Percentiles rank a stretch among this genome's conserved stretches.
phyloP scores from a whole-genome alignment of 1,140 invertebrate species.

The Gryllus bimaculatus region DNA sequence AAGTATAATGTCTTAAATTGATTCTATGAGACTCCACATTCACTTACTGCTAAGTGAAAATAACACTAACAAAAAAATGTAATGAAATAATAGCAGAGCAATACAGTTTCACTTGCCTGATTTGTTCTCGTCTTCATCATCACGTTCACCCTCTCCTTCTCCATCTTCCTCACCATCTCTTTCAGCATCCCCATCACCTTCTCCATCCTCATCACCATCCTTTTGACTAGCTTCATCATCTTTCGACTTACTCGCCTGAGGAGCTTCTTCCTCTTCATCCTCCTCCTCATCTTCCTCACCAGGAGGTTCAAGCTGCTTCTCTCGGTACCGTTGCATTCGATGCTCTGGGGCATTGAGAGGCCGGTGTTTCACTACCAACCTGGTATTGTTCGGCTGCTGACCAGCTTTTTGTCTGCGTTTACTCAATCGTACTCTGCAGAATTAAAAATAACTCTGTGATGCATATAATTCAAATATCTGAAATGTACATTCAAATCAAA shows the following conservation, averaged over 20 bases:
- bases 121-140: slow-evolving; percentile 23
- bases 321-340: slow-evolving; percentile 72
- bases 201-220: slow-evolving; percentile 24
- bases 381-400: slow-evolving; percentile 64
- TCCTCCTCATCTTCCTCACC: slow-evolving; percentile 66
- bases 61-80: no score
- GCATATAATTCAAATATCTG: neutral
- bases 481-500: neutral
- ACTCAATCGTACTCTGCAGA: slow-evolving; percentile 68
- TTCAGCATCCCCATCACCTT: slow-evolving; percentile 28
- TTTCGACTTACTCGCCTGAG: slow-evolving; percentile 30
- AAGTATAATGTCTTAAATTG: no score
- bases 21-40: no score
- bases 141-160: slow-evolving; percentile 33
- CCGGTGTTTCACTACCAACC: slow-evolving; percentile 82
- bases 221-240: slow-evolving; percentile 36
- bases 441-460: neutral
- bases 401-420: slow-evolving; percentile 75
- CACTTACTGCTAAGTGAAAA: no score
- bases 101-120: neutral
- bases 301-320: slow-evolving; percentile 79
- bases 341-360: slow-evolving; percentile 79
- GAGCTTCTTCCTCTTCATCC: slow-evolving; percentile 40
- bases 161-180: slow-evolving; percentile 35
- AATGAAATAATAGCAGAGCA: no score